Base-by-base conservation (phyloP, 2,113 vertebrate species). In the Camelus dromedarius region DNA sequence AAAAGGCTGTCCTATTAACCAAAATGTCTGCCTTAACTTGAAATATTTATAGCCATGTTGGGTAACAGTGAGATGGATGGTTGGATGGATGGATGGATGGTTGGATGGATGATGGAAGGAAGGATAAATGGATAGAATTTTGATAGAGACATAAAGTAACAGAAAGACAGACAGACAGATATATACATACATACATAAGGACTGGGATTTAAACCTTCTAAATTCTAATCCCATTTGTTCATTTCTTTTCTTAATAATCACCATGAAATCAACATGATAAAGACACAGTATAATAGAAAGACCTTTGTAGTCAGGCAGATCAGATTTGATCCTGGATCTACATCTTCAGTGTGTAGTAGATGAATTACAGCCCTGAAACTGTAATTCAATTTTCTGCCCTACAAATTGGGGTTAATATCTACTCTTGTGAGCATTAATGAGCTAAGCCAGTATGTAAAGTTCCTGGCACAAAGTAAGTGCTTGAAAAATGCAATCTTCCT, bases 21-120 rank as follows among this genome's bases (percentile, higher is more conserved):
- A 76, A 92, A 84, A 54, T 94, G 76, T 66, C 85, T 95, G 86
- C 62, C 64, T 89, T 83, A 87, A 12, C 22, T 20, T 18, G 92
- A 95, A 95, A 86, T 42, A 64, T 90, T 60, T 92, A 76, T 10
- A 77, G 64, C 11, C 46, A 54, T 38, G 35, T 8, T 73, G 48
- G n/a, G 13, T 50, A 54, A 88, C 35, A 38, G n/a, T 70, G 13
- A 22, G 46, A n/a, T 42, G 11, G 12, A 66, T 48, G 52, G 35
- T 56, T 52, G 32, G 22, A 56, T 70, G 10, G 30, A 72, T 50
- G 28, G 46, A n/a, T 42, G 11, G 12, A 66, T 48, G 52, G 35
- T 56, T 52, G 32, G 22, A 56, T 54, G n/a, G 62, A 54, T 32
- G 56, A 35, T 52, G 82, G 64, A 85, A 14, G 50, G 50, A 58